These are phyloP conservation scores for Melopsittacus undulatus DNA, from an alignment of 2,797 vertebrate genomes.

Conservation along the genomic window DNA sequence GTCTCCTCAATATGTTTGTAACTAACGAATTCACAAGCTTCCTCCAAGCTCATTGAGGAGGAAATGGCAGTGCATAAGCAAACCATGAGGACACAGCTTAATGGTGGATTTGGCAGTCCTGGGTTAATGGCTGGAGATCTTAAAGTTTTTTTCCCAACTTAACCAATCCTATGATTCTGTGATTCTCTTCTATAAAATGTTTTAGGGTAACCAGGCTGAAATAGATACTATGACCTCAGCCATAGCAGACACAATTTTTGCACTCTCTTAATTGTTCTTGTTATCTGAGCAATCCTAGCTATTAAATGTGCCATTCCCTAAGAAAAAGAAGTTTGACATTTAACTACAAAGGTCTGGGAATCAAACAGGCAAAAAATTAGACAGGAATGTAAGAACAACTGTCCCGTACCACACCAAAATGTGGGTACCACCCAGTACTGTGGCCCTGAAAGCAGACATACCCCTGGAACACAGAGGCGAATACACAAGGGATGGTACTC, in stretches of 20 bases:
- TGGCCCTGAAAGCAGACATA: neutral
- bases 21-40: slow-evolving; percentile 17
- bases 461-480: neutral
- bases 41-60: neutral
- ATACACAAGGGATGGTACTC: neutral
- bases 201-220: neutral
- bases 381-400: slow-evolving; percentile 13
- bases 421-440: neutral
- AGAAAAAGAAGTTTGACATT: slow-evolving; percentile 11
- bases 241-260: neutral
- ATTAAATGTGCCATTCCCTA: neutral
- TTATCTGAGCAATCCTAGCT: slow-evolving; percentile 1
- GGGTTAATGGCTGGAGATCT: neutral
- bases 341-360: neutral
- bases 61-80: neutral
- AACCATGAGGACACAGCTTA: neutral
- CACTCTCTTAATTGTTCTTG: neutral
- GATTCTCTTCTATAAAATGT: neutral
- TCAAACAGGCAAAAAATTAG: slow-evolving; percentile 20
- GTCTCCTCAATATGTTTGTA: neutral
- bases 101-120: neutral
- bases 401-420: neutral
- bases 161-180: neutral
- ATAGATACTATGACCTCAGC: neutral
- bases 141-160: neutral